phyloP scores from a whole-genome alignment of 2,113 vertebrate species.

The Corythoichthys haematopterus region DNA sequence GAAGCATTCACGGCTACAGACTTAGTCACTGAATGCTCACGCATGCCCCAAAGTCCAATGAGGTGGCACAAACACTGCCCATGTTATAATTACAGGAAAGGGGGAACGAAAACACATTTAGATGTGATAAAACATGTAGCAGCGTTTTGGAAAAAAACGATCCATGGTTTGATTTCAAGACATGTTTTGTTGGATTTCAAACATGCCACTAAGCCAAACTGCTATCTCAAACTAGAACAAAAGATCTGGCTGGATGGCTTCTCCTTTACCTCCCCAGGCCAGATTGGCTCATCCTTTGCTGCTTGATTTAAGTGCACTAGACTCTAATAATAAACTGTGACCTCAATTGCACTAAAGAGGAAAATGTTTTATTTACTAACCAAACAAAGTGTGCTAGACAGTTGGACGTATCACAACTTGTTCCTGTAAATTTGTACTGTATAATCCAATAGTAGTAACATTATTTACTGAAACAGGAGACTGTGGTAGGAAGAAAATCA shows the following conservation, averaged over 20 bases:
- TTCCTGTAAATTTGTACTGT: not conserved
- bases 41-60: constrained; percentile 5
- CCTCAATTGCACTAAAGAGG: constrained; percentile 30
- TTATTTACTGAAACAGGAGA: constrained; percentile 40
- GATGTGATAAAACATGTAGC: constrained; percentile 1
- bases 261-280: constrained; percentile 37
- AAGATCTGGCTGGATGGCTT: constrained; percentile 33
- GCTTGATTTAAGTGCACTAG: constrained; percentile 21
- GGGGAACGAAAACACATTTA: not conserved
- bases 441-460: constrained; percentile 1
- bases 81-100: not conserved
- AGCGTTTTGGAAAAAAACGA: too few species aligned
- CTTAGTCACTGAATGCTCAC: constrained; percentile 16
- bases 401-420: not conserved
- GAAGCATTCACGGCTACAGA: constrained; percentile 15
- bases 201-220: constrained; percentile 1
- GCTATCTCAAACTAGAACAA: constrained; percentile 30
- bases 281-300: constrained; percentile 36
- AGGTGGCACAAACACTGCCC: not conserved
- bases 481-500: constrained; percentile 23
- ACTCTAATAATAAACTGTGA: constrained; percentile 37
- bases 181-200: not conserved
- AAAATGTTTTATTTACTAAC: constrained; percentile 11
- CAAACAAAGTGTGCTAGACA: not conserved
- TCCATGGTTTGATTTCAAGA: not conserved